Evolutionary conservation across 2,888 invertebrate genomes (phyloP), one percentile per base, ranked within the genome.

Genomic region (Chymomyza procnemis): DNA sequence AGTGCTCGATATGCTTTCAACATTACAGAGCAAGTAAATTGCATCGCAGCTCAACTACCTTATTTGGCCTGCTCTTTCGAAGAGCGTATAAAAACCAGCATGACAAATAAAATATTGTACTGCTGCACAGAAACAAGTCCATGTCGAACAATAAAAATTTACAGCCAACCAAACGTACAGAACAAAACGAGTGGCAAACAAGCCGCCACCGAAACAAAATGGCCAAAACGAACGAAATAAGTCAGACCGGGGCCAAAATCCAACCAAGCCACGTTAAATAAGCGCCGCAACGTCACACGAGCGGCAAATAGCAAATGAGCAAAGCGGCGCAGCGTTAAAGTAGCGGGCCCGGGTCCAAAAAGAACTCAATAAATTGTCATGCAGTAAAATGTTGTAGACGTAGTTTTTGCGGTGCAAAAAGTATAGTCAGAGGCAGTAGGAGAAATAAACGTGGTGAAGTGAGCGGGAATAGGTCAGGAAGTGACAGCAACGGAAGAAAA

Each of bases 351-450:
- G 14, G 16, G 50, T 50, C 64, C 67, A 74, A 80, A 77, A 72
- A 71, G 83, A 84, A 84, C 87, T 84, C 83, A 84, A 84, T 87
- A 84, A 84, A 84, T 84, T 85, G 85, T 87, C 87, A 87, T 87
- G 87, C 87, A 83, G 82, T 86, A 87, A 87, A 85, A 83, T 83
- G 87, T 79, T 77, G 82, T 81, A 19, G 57, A 12, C 48, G n/a
- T 26, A 46, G 30, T 74, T 76, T 72, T 52, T 69, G 71, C 67
- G 66, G 67, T 72, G 55, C 56, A 67, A 18, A 21, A 26, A 61
- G 58, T 41, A 12, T 41, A 41, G 6, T 26, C 26, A 26, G 1
- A 26, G n/a, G n/a, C n/a, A 26, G 26, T 26, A 26, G 26, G 26
- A 26, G 54, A 22, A 54, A 57, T 5, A 41, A 41, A 12, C 3